Base-by-base conservation (phyloP, 2,113 vertebrate species). In the Larimichthys polyactis region DNA sequence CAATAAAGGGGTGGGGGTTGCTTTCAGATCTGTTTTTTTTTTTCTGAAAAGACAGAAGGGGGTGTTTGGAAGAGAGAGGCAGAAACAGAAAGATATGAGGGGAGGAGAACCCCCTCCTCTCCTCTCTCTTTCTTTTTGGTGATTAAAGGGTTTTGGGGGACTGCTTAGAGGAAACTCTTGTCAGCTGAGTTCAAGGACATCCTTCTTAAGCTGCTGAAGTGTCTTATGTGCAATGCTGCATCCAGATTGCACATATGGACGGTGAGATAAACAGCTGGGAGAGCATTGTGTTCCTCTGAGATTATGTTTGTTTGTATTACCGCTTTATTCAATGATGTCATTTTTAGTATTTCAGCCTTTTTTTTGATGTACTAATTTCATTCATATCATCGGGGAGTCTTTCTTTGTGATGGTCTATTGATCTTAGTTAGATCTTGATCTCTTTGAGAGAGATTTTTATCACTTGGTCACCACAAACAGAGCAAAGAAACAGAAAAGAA, bases 231-330 rank as follows among this genome's bases (percentile, higher is more conserved):
- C 79, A 78, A 83, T 79, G 75, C 83, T 87, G 82, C 69, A 74
- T 90, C 82, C 88, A 93, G 83, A 90, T 88, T 88, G 81, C 57
- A 90, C 87, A 93, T 91, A 77, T 90, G 87, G 68, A 43, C 79
- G 58, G 71, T 68, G 44, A 73, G 86, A 94, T 92, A 88, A 89
- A 89, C 81, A 75, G 85, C 79, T 81, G 73, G 72, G 24, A 70
- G 82, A 58, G 46, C 40, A 17, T 51, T 75, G 74, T 86, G 69
- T 78, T 82, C 73, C 68, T 80, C 67, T 51, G 27, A 78, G 65
- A 88, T 78, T 65, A 71, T 66, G 43, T 76, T 81, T 51, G 48
- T n/a, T 22, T 22, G 65, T 17, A 75, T 87, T 81, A 72, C 16
- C 0, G n/a, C 43, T 49, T 70, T 75, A 79, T 70, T 82, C 27